Evolutionary conservation across 1,140 invertebrate species (phyloP).

Genomic region (Latrodectus geometricus): DNA sequence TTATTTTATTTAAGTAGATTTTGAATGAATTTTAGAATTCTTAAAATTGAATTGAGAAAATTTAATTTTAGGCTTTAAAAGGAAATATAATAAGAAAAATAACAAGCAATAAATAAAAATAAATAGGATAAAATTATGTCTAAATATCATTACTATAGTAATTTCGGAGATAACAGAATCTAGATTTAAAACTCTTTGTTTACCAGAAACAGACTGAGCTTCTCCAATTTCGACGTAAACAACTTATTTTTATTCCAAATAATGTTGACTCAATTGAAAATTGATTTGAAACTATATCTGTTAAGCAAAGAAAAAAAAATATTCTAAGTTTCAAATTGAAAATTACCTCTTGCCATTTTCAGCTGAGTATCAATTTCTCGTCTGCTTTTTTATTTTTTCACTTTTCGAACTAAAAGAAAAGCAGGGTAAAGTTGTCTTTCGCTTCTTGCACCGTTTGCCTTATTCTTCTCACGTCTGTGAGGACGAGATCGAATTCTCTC

Average conservation of each 20-base stretch:
- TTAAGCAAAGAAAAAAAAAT: background rate
- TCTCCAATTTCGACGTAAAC: background rate
- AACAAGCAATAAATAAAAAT: too few relatives aligned
- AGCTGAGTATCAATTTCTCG: conserved; percentile 31
- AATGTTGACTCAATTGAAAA: conserved; percentile 6
- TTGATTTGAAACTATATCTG: conserved; percentile 29
- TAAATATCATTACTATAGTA: too few relatives aligned
- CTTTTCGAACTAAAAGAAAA: background rate
- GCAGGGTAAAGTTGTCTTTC: conserved; percentile 18
- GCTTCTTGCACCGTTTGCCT: conserved; percentile 31
- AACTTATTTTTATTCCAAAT: background rate
- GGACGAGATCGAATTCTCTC: conserved; percentile 50
- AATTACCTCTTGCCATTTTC: conserved; percentile 16
- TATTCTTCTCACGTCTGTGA: conserved; percentile 48
- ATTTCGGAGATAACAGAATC: too few relatives aligned
- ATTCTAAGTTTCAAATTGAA: conserved; percentile 4
- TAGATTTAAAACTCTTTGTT: too few relatives aligned
- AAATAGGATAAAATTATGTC: too few relatives aligned
- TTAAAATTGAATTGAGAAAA: too few relatives aligned
- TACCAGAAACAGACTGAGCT: too few relatives aligned
- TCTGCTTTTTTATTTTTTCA: background rate
- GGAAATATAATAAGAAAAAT: too few relatives aligned
- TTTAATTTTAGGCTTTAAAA: too few relatives aligned
- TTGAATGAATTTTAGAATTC: too few relatives aligned
- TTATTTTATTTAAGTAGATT: too few relatives aligned